phyloP scores from a whole-genome alignment of 2,797 vertebrate species.

The Brachymystax lenok region DNA sequence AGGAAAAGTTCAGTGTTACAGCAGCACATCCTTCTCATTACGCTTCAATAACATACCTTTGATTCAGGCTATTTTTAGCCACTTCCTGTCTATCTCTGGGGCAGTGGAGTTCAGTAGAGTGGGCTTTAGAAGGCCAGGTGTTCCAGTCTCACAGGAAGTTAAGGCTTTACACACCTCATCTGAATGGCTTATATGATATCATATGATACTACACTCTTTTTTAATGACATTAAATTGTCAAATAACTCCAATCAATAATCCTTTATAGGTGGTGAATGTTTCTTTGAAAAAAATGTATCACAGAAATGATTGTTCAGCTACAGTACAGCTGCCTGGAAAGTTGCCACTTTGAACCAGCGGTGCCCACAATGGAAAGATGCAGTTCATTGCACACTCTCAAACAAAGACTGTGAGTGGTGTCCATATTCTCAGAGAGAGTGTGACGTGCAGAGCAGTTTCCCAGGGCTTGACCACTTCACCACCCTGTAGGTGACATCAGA shows the following conservation, averaged over 20 bases:
- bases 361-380: conserved; percentile 1
- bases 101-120: conserved; percentile 10
- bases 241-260: neutral
- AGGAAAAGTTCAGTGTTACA: conserved; percentile 80
- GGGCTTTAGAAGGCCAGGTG: conserved; percentile 11
- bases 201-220: neutral
- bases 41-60: conserved; percentile 92
- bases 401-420: conserved; percentile 14
- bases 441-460: conserved; percentile 1
- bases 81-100: conserved; percentile 57
- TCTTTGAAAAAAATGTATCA: neutral
- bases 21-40: conserved; percentile 88
- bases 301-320: neutral
- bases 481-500: conserved; percentile 27
- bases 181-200: neutral
- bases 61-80: conserved; percentile 89
- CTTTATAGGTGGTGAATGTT: neutral
- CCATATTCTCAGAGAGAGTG: neutral
- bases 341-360: neutral
- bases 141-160: conserved; percentile 6
- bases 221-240: neutral
- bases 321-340: neutral
- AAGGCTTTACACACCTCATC: neutral
- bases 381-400: conserved; percentile 1
- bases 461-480: conserved; percentile 2